Conservation (phyloP, 1,140 invertebrate species). For the Paraescarpia echinospica region DNA sequence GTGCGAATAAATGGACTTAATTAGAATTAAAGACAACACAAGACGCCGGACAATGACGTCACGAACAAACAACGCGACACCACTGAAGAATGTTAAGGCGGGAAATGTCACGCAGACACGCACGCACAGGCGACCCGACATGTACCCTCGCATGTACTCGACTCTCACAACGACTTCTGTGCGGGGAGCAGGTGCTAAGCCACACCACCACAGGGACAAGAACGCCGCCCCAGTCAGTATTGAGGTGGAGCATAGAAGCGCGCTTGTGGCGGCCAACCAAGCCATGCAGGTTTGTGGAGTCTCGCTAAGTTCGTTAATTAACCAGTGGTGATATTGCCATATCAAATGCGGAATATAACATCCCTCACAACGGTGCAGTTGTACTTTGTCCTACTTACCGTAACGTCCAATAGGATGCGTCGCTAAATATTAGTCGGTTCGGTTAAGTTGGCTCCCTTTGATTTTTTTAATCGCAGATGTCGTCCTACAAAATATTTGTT, state of each 20-base stretch:
- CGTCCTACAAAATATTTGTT: too few relatives aligned
- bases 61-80: neutral
- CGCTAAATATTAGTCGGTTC: too few relatives aligned
- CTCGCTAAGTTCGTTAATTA: too few relatives aligned
- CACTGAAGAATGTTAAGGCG: neutral
- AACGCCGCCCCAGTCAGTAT: neutral
- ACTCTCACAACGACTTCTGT: neutral
- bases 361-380: too few relatives aligned
- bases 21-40: neutral
- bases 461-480: neutral
- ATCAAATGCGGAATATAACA: too few relatives aligned
- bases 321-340: too few relatives aligned
- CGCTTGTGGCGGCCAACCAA: neutral
- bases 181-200: neutral
- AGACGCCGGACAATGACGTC: neutral
- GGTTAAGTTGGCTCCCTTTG: too few relatives aligned
- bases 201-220: neutral
- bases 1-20: neutral
- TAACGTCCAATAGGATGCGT: neutral
- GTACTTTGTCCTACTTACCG: too few relatives aligned
- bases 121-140: neutral
- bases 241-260: neutral
- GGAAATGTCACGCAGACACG: neutral
- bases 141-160: neutral
- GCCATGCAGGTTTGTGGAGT: neutral